A percentile compares a stretch with the other conserved stretches of the same genome.
phyloP scores from a whole-genome alignment of 2,113 vertebrate genomes.

The Chlamydotis undulata region DNA sequence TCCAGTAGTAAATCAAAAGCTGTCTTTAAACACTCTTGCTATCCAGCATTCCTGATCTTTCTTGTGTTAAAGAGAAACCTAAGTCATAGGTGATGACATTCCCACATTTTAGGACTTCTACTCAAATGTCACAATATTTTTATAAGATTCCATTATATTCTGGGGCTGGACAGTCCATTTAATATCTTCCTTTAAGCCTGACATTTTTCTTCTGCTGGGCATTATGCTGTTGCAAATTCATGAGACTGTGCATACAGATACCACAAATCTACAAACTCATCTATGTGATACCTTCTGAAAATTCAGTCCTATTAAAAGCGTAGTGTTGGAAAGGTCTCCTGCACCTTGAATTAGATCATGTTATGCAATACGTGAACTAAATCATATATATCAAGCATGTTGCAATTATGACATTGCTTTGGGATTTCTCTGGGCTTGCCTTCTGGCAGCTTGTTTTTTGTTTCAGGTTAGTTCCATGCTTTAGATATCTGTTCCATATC shows the following conservation, averaged over 20 bases:
- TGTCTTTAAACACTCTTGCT: background rate
- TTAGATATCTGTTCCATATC: background rate
- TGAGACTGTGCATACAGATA: background rate
- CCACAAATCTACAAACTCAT: background rate
- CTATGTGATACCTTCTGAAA: background rate
- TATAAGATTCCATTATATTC: background rate
- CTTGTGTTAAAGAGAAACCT: background rate
- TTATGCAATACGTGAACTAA: background rate
- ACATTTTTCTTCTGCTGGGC: background rate
- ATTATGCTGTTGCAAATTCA: background rate
- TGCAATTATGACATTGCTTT: background rate
- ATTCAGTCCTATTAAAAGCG: background rate
- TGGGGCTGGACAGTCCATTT: background rate
- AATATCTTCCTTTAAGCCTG: background rate
- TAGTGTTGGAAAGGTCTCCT: background rate
- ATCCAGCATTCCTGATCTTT: background rate
- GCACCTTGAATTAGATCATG: background rate
- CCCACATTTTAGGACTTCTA: background rate
- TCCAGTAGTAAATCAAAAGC: slow-evolving; percentile 20
- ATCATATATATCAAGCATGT: background rate
- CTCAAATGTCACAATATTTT: background rate
- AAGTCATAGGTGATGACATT: background rate
- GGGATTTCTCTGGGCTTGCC: background rate
- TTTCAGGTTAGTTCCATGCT: background rate
- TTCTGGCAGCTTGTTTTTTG: background rate